A percentile compares a stretch with the other conserved stretches of the same genome.
These are phyloP conservation scores for Porites lutea DNA, from an alignment of 64 coral and sea anemone species.

Conservation along the genomic window DNA sequence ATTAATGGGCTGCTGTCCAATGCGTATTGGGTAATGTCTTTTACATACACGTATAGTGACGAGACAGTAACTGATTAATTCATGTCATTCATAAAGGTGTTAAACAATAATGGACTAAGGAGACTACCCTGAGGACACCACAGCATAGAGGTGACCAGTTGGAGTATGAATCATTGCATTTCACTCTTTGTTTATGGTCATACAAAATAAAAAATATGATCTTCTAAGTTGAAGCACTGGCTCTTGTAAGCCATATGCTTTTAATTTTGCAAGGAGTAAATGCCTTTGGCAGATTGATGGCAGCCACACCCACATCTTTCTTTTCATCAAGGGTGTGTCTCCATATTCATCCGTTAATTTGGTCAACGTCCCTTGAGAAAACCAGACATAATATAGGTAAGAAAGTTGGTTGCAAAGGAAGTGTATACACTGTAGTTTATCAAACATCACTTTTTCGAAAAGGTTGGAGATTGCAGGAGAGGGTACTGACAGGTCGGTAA, in stretches of 20 bases:
- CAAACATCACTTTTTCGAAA: conserved; percentile 20
- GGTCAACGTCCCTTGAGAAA: conserved; percentile 14
- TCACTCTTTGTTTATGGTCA: conserved; percentile 44
- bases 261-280: conserved; percentile 29
- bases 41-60: conserved; percentile 30
- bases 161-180: conserved; percentile 50
- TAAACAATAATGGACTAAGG: conserved; percentile 9
- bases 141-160: conserved; percentile 37
- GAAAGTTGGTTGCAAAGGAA: conserved; percentile 3
- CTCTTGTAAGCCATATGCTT: conserved; percentile 4
- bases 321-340: conserved; percentile 1
- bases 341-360: conserved; percentile 31
- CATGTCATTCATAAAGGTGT: neutral
- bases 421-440: neutral
- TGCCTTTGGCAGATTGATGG: conserved; percentile 58
- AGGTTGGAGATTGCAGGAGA: conserved; percentile 51
- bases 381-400: neutral
- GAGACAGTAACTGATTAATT: neutral
- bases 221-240: conserved; percentile 3
- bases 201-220: conserved; percentile 31
- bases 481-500: conserved; percentile 35
- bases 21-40: conserved; percentile 27
- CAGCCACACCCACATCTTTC: conserved; percentile 32
- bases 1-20: neutral
- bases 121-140: conserved; percentile 45